Conservation (phyloP, 92 coral and sea anemone species). For the Phymanthus crucifer region DNA sequence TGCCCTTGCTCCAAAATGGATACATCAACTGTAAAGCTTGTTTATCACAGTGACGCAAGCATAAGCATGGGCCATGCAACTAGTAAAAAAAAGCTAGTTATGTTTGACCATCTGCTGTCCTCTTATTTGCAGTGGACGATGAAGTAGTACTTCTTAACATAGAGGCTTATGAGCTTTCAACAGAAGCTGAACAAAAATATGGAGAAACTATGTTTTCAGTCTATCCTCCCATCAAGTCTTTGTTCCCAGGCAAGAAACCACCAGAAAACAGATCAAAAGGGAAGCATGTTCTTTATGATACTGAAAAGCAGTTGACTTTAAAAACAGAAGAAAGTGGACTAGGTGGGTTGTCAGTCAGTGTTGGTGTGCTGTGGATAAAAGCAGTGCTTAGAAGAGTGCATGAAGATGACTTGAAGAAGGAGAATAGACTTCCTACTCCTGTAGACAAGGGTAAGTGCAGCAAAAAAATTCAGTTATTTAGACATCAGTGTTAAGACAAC, state of each 20-base stretch:
- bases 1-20: too few relatives aligned
- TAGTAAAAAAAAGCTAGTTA: too few relatives aligned
- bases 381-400: slow-evolving; percentile 8
- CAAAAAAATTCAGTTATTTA: too few relatives aligned
- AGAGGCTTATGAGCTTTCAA: slow-evolving; percentile 64
- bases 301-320: slow-evolving; percentile 54
- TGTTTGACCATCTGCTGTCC: not conserved
- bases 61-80: too few relatives aligned
- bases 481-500: too few relatives aligned
- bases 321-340: slow-evolving; percentile 40
- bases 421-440: not conserved
- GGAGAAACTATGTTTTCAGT: slow-evolving; percentile 65
- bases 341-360: slow-evolving; percentile 49
- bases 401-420: not conserved
- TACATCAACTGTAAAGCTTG: too few relatives aligned
- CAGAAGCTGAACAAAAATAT: slow-evolving; percentile 55
- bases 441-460: not conserved
- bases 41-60: too few relatives aligned
- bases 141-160: slow-evolving; percentile 56
- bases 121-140: slow-evolving; percentile 58
- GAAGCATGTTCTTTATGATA: slow-evolving; percentile 41
- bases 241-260: slow-evolving; percentile 40
- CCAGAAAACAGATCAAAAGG: slow-evolving; percentile 24
- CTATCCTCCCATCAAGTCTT: slow-evolving; percentile 48
- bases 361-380: slow-evolving; percentile 44